phyloP scores from a whole-genome alignment of 2,113 vertebrate genomes.

The Eleginops maclovinus region DNA sequence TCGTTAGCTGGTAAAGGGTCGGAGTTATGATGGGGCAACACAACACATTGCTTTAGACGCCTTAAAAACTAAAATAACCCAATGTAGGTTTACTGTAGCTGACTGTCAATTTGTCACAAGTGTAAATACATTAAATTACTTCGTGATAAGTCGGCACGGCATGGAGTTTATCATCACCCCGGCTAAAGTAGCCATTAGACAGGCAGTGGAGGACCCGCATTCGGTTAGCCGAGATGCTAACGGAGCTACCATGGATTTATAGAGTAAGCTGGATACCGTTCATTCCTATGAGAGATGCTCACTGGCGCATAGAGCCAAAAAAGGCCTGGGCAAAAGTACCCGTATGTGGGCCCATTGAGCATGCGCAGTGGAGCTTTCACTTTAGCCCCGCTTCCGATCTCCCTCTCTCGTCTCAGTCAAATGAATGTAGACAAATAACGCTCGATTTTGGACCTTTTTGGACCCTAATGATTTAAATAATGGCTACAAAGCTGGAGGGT shows the following conservation, averaged over 20 bases:
- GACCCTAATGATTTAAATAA: no score
- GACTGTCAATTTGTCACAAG: not conserved
- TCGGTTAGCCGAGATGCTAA: conserved; percentile 58
- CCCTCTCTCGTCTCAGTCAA: no score
- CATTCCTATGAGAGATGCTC: no score
- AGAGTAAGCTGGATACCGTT: no score
- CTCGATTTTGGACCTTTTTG: no score
- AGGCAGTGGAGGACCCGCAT: conserved; percentile 53
- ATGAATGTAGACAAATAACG: no score
- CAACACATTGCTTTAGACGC: conserved; percentile 46
- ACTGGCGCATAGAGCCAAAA: no score
- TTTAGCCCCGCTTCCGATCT: no score
- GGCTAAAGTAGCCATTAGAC: conserved; percentile 58
- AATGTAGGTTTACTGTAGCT: not conserved
- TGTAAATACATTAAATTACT: conserved; percentile 37
- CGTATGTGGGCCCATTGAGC: no score
- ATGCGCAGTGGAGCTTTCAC: no score
- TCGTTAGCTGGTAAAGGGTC: conserved; percentile 29
- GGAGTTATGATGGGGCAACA: conserved; percentile 66
- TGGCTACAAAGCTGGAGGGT: no score
- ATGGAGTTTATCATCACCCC: conserved; percentile 14
- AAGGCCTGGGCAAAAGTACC: no score
- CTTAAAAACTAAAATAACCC: conserved; percentile 30
- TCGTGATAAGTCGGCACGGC: conserved; percentile 41
- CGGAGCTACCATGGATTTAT: conserved; percentile 52